Evolutionary conservation across 1,140 invertebrate genomes (phyloP).

Genomic region (Zaprionus camerounensis): DNA sequence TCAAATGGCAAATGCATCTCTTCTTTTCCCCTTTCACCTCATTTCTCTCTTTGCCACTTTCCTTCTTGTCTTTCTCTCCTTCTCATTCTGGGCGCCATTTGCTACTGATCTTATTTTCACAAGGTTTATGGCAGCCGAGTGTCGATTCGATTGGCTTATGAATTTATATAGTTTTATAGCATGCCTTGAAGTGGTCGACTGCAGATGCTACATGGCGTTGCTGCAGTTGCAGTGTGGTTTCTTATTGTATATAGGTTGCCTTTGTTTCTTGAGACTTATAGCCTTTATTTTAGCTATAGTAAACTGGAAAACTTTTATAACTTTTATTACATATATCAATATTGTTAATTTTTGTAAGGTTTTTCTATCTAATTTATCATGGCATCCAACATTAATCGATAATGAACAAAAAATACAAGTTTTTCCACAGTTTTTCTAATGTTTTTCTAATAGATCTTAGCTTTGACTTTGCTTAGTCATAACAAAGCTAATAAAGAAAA

Average conservation of each 20-base stretch:
- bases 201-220: neutral
- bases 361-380: no score
- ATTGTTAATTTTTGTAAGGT: no score
- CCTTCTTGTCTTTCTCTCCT: neutral
- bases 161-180: neutral
- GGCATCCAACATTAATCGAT: no score
- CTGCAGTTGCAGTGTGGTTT: neutral
- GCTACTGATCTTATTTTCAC: neutral
- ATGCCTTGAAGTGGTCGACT: neutral
- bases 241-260: neutral
- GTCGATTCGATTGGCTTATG: neutral
- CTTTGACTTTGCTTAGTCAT: no score
- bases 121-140: conserved; percentile 2
- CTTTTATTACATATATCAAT: no score
- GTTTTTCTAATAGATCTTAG: no score
- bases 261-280: neutral
- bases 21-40: neutral
- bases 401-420: no score
- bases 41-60: neutral
- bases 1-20: conserved; percentile 11
- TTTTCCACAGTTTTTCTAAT: no score
- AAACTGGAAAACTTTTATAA: no score
- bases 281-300: no score
- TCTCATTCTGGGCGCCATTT: neutral
- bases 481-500: no score